Base-by-base conservation (phyloP, 2,888 invertebrate genomes). In the Rhingia campestris region DNA sequence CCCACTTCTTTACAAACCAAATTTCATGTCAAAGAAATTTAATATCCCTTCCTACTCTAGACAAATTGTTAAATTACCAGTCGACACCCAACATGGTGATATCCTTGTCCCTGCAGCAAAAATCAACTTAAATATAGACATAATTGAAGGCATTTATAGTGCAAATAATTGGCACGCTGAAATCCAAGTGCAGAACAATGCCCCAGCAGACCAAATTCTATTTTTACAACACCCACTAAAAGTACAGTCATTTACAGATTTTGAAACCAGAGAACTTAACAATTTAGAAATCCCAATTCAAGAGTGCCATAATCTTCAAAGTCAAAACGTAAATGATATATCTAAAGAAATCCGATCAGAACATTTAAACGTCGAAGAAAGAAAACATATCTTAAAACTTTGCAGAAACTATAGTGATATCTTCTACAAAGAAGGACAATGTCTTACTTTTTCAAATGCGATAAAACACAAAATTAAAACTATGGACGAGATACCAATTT, bases 401-500 rank as follows among this genome's bases (percentile, higher is more conserved):
- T 43, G 59, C 32, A 41, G 43, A 45, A 47, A 32, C 33, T 61
- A 45, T 61, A 45, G 5, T 33, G 69, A 56, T n/a, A 58, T 69
- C 37, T 58, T 56, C 30, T 61, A 35, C 43, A 53, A 33, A 41
- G 70, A 61, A 72, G 70, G 45, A 10, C 39, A 72, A 32, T 9
- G 10, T 6, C 35, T 61, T 35, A 61, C 70, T 6, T 72, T 72
- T 35, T 43, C 61, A 6, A 51, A 54, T n/a, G 14, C 6, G 32
- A 53, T 70, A 14, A 61, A 72, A 35, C 51, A 72, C 12, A 5
- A 49, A 45, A 72, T 61, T 4, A 61, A 49, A n/a, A 58, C 58
- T 6, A 35, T 14, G 0, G 59, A 72, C 9, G 49, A 51, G 0
- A 14, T 70, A 49, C 70, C 58, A 4, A 70, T 51, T 5, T 45